These are phyloP conservation scores for Neostethus bicornis DNA, from an alignment of 2,797 vertebrate genomes.

Conservation along the genomic window DNA sequence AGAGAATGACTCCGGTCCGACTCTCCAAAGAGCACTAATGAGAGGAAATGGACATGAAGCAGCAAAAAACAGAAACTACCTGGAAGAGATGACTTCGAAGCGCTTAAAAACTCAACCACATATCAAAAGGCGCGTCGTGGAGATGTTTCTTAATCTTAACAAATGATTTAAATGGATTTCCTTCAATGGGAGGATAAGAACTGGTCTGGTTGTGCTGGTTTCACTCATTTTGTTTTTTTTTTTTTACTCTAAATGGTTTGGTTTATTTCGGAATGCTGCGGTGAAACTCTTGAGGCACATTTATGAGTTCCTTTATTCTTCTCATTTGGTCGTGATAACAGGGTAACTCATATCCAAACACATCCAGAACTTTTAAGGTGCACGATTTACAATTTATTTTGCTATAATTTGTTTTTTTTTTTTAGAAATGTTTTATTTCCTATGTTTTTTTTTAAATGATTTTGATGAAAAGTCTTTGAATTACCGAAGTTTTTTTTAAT, in stretches of 20 bases:
- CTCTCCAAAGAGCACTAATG: constrained; percentile 53
- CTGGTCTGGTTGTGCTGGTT: constrained; percentile 52
- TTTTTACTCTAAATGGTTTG: constrained; percentile 36
- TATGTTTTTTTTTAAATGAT: constrained; percentile 40
- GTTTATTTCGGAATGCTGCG: constrained; percentile 54
- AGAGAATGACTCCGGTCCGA: constrained; percentile 57
- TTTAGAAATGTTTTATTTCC: constrained; percentile 44
- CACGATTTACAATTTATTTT: constrained; percentile 46
- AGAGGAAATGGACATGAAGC: constrained; percentile 51
- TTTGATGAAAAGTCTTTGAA: constrained; percentile 42
- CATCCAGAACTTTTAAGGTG: constrained; percentile 48
- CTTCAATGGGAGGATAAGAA: constrained; percentile 41
- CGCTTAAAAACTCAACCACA: constrained; percentile 68
- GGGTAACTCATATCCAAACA: constrained; percentile 75
- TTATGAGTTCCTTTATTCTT: constrained; percentile 40
- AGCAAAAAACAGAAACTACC: constrained; percentile 64
- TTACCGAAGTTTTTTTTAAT: too few relatives aligned
- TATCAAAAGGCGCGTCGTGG: constrained; percentile 66
- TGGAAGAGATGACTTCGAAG: constrained; percentile 58
- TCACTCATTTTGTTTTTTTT: constrained; percentile 36
- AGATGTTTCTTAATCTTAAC: constrained; percentile 60
- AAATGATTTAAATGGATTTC: constrained; percentile 66
- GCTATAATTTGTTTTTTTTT: constrained; percentile 58
- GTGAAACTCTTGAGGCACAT: constrained; percentile 46
- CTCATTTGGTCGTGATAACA: constrained; percentile 77